A percentile compares a stretch with the other conserved stretches of the same genome.
Evolutionary conservation across 23 tunicate species (phyloP).

Genomic region (Oikopleura vanhoeffeni): DNA sequence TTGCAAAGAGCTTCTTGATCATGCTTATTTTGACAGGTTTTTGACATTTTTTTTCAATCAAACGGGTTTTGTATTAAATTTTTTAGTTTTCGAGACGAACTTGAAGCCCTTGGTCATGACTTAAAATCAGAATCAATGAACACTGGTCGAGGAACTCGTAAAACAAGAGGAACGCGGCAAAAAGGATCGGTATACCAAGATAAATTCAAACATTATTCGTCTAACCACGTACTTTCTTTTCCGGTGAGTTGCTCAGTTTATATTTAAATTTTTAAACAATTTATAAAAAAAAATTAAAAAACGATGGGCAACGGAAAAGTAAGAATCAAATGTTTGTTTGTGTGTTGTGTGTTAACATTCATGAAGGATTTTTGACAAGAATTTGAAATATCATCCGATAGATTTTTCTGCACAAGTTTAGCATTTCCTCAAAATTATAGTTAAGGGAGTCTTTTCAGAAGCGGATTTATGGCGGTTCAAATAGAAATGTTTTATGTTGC

Average conservation of each 20-base stretch:
- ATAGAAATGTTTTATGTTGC: too few relatives aligned
- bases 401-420: too few relatives aligned
- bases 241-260: slow-evolving; percentile 9
- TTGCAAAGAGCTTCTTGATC: slow-evolving; percentile 81
- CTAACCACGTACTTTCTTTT: slow-evolving; percentile 15
- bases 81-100: slow-evolving; percentile 5
- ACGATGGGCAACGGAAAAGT: background rate
- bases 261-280: background rate
- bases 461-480: too few relatives aligned
- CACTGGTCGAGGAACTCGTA: background rate
- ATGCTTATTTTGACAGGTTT: slow-evolving; percentile 72
- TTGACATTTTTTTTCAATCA: slow-evolving; percentile 16
- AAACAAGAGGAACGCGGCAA: background rate
- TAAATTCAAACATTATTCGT: background rate
- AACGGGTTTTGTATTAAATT: too few relatives aligned
- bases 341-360: background rate
- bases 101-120: background rate
- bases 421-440: too few relatives aligned
- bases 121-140: background rate
- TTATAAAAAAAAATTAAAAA: background rate
- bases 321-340: background rate
- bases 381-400: too few relatives aligned
- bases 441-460: too few relatives aligned
- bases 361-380: too few relatives aligned
- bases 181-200: background rate